These are phyloP conservation scores for Leptopilina boulardi DNA, from an alignment of 1,140 invertebrate genomes.

Conservation along the genomic window DNA sequence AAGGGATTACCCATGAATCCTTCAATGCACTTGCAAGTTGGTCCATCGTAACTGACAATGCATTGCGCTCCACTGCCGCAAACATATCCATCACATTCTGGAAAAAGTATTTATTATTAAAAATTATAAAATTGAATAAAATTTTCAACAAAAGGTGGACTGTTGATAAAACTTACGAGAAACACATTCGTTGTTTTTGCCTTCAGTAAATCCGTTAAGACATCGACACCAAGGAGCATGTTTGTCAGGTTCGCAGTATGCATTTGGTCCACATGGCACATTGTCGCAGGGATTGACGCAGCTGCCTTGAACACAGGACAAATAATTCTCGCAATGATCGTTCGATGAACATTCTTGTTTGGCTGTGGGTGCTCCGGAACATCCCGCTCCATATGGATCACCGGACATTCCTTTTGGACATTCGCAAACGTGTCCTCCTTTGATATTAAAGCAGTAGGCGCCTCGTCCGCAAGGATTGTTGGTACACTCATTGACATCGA, in stretches of 20 bases:
- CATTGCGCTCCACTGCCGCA: constrained; percentile 91
- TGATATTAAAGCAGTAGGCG: constrained; percentile 90
- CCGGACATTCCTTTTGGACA: constrained; percentile 88
- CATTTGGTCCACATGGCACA: constrained; percentile 88
- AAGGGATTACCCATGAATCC: constrained; percentile 93
- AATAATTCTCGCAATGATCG: constrained; percentile 86
- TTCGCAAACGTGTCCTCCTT: constrained; percentile 89
- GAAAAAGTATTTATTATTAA: constrained; percentile 41
- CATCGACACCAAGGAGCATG: constrained; percentile 93
- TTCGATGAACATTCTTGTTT: constrained; percentile 83
- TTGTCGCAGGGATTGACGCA: constrained; percentile 89
- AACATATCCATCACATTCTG: constrained; percentile 87
- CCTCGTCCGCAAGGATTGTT: constrained; percentile 89
- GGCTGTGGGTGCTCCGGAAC: constrained; percentile 76
- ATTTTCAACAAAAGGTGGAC: constrained; percentile 9
- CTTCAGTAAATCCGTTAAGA: constrained; percentile 86
- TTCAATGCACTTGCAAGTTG: constrained; percentile 91
- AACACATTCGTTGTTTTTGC: constrained; percentile 85
- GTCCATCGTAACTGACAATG: constrained; percentile 89
- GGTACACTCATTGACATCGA: constrained; percentile 89
- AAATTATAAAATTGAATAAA: too few relatives aligned
- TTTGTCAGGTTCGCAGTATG: constrained; percentile 90
- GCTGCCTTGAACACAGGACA: constrained; percentile 85
- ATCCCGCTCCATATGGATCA: constrained; percentile 89
- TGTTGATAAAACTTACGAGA: constrained; percentile 84